Evolutionary conservation across 1,140 invertebrate species (phyloP), one percentile per base, ranked within the genome.

Genomic region (Antheraea mylitta): DNA sequence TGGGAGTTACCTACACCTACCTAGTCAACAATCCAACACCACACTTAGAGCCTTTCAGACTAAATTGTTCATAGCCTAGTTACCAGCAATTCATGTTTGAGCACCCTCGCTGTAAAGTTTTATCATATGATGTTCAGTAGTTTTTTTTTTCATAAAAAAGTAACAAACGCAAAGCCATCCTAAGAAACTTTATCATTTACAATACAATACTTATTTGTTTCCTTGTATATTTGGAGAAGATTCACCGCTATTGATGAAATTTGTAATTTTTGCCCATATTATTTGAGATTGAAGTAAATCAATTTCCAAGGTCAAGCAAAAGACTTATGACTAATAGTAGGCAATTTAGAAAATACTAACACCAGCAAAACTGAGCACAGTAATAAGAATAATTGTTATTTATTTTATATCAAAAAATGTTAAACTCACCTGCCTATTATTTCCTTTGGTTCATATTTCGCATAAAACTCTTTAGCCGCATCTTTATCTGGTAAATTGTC

Each of bases 371-470:
- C 58, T 74, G 62, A 66, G 58, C 38, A 48, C 22, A 13, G 16
- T n/a, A 13, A 6, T 53, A 53, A 53, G 16, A 13, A 5, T 53
- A 0, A 16, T 10, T 53, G 2, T 42, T 11, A 11, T 42, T n/a
- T 53, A 6, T 18, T 58, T 58, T 22, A 18, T 22, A 66, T 30
- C 53, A 66, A 30, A 64, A 53, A 58, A 66, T 71, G 38, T 42
- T 64, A 22, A 22, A 89, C 94, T 89, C 93, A 99, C 97, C 97
- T 98, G 92, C 98, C 99, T 64, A 99, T 94, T 77, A 99, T 97
- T 93, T 99, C 98, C 90, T 99, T 99, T 5, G 98, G 98, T 89
- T 99, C 98, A 92, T 99, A 99, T 93, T 98, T 99, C 16, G 98
- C 98, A 90, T 99, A 99, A 91, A 99, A 99, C 82, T 96, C 97